Conservation (phyloP, 2,113 vertebrate species). For the Alexandromys fortis region DNA sequence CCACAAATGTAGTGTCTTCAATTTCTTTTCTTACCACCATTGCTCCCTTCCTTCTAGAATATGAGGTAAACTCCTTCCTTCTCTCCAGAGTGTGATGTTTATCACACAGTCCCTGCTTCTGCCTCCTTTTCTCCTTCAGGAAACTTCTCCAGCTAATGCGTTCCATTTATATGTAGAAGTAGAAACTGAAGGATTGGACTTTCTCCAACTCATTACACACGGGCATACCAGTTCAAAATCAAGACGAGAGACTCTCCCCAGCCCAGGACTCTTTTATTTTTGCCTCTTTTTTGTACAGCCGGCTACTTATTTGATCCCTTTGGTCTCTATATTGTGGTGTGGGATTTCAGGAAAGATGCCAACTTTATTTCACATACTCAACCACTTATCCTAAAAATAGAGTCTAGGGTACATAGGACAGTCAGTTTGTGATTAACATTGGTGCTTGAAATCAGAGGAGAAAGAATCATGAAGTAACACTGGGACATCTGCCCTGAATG, state of each 20-base stretch:
- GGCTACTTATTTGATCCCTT: conserved; percentile 9
- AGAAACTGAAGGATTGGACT: not conserved
- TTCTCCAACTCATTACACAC: conserved; percentile 20
- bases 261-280: conserved; percentile 40
- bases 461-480: conserved; percentile 48
- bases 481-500: conserved; percentile 1
- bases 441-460: conserved; percentile 62
- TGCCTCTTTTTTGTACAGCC: conserved; percentile 16
- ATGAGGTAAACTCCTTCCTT: not conserved
- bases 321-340: conserved; percentile 63
- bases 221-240: conserved; percentile 9
- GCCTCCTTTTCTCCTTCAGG: not conserved
- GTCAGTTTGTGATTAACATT: conserved; percentile 67
- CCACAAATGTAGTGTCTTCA: not conserved
- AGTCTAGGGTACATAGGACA: conserved; percentile 17
- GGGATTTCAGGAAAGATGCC: conserved; percentile 61
- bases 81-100: not conserved
- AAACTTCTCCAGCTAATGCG: conserved; percentile 25
- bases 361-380: conserved; percentile 73
- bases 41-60: not conserved
- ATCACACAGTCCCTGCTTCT: not conserved
- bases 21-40: no score
- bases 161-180: conserved; percentile 60
- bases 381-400: conserved; percentile 73
- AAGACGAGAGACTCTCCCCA: not conserved